Base-by-base conservation (phyloP, 2,888 invertebrate genomes). In the Hedychridium roseum region DNA sequence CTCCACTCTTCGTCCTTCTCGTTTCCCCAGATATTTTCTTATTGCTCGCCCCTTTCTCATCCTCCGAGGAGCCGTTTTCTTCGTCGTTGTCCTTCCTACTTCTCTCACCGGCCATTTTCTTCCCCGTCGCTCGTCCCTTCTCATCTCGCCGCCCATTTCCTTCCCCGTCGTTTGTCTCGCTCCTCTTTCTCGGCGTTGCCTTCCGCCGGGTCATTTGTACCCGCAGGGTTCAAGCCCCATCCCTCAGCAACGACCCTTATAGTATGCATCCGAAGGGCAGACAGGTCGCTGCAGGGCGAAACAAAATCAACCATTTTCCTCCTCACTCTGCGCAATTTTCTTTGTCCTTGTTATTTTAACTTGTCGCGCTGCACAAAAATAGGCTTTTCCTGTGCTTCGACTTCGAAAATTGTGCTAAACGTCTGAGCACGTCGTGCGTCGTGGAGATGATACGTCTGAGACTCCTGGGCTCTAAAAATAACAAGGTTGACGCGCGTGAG, bases 1-100 rank as follows among this genome's bases (percentile, higher is more conserved):
- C 9, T 6, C 11, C 2, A 18, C 3, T 36, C 9, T 36, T 17
- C 23, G 20, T 21, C 18, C 9, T 4, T 32, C 17, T 31, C 9
- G 3, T 3, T 34, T 39, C 43, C 38, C 42, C 39, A 37, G 27
- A 17, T 32, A 32, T 14, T 9, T 11, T 16, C 16, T 16, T 12
- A 14, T 36, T 36, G 21, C 12, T 20, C n/a, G 36, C 21, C 20
- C n/a, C 2, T 36, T 36, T 23, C 20, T 14, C 21, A n/a, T 17
- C 21, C 12, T 6, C 14, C 23, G 31, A n/a, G 27, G 26, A 20
- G 30, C 32, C 21, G 11, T 14, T 5, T 21, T 11, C 23, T 32
- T 7, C 12, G 18, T 26, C 26, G n/a, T 21, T 12, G 16, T 9
- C 23, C 9, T 7, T 17, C 26, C 16, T 32, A 15, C n/a, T n/a